phyloP scores from a whole-genome alignment of 2,888 invertebrate species.

The Allacma fusca region DNA sequence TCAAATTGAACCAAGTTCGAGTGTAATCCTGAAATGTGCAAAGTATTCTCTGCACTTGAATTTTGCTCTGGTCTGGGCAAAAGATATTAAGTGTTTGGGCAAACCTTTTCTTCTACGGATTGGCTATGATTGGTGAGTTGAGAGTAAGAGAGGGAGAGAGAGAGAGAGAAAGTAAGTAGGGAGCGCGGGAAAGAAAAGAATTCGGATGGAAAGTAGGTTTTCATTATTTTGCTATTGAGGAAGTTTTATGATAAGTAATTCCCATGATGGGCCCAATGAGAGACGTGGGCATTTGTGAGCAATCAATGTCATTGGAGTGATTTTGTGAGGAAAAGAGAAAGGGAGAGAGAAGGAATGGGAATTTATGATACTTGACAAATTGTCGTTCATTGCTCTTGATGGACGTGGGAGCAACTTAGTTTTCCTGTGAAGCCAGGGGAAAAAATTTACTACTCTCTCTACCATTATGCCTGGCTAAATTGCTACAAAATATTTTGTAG shows the following conservation, averaged over 20 bases:
- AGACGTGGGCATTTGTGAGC: slow-evolving; percentile 25
- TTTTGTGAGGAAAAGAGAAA: slow-evolving; percentile 5
- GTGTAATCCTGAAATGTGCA: too few relatives aligned
- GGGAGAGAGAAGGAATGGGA: slow-evolving; percentile 16
- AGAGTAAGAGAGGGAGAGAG: neutral
- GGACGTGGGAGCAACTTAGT: slow-evolving; percentile 18
- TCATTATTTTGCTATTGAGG: slow-evolving; percentile 13
- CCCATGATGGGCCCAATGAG: slow-evolving; percentile 20
- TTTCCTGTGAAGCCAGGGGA: too few relatives aligned
- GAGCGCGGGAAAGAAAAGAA: neutral
- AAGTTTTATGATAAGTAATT: slow-evolving; percentile 14
- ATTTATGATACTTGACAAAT: slow-evolving; percentile 41
- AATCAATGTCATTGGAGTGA: slow-evolving; percentile 27
- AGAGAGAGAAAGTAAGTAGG: neutral
- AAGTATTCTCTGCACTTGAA: too few relatives aligned
- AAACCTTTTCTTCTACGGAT: too few relatives aligned
- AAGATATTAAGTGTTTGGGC: too few relatives aligned
- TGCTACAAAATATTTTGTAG: too few relatives aligned
- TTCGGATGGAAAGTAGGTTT: slow-evolving; percentile 11
- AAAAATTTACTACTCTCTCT: too few relatives aligned
- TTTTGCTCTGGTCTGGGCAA: too few relatives aligned
- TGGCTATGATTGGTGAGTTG: too few relatives aligned
- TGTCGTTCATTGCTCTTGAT: slow-evolving; percentile 38
- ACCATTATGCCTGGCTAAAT: too few relatives aligned
- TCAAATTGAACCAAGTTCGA: too few relatives aligned